Base-by-base conservation (phyloP, 1,140 invertebrate genomes). In the Helicorthomorpha holstii region DNA sequence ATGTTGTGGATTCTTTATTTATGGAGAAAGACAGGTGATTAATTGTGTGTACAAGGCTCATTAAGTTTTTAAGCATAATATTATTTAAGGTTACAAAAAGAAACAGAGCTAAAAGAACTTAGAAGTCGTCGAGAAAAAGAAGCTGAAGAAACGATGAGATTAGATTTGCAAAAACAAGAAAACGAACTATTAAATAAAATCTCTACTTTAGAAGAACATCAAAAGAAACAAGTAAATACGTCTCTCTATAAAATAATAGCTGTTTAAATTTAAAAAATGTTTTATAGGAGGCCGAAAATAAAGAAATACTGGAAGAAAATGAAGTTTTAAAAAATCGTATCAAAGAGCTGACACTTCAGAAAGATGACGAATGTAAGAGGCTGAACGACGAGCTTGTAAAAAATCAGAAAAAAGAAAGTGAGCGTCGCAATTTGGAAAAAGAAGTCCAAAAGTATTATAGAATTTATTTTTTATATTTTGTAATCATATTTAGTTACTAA, bases 131-230 rank as follows among this genome's bases (percentile, higher is more conserved):
- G 68, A 73, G 65, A 71, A 61, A 57, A 56, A 45, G 62, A 72
- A 57, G 60, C 64, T 56, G 65, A 70, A 7, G 68, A 72, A 26
- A 69, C 71, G 12, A 62, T 73, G 45, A 65, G 69, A 4, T 64
- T 66, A 1, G 62, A 70, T 42, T 66, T 73, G 52, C 70, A 74
- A 58, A 61, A 71, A 23, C 57, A 68, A 12, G 72, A 75, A 48
- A 71, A 73, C 56, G 69, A 74, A 58, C 64, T 77, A 52, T 61
- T 72, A 41, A 74, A 72, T 24, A 69, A 72, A 52, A 68, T 77
- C 16, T 68, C 75, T 60, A 71, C 75, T 57, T 60, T 80, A 14
- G 76, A 77, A 63, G 72, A 69, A 59, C 69, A 72, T 44, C 71
- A 73, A 49, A 67, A 67, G 47, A 72, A 76, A 54, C 72, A 73